Conservation (phyloP, 2,113 vertebrate species). For the Emydocephalus ijimae region DNA sequence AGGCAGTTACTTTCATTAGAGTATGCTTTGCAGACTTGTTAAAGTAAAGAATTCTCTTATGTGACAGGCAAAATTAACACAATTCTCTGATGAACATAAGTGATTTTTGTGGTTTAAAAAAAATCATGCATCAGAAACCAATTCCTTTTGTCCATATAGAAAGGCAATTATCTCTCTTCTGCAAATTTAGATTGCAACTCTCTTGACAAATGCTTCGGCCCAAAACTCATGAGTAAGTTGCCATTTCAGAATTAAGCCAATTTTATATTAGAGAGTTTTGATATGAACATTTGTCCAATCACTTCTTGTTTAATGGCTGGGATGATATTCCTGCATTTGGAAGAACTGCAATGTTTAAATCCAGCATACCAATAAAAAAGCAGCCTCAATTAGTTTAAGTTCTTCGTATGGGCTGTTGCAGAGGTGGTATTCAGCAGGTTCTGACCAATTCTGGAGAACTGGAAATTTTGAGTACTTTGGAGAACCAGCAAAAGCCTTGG, state of each 20-base stretch:
- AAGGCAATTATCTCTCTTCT: neutral
- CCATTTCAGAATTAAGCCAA: neutral
- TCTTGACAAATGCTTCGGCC: neutral
- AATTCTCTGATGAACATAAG: neutral
- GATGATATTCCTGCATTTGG: neutral
- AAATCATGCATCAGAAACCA: neutral
- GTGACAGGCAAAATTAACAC: neutral
- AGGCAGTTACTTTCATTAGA: neutral
- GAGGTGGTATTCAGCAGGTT: too few relatives aligned
- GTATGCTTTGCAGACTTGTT: neutral
- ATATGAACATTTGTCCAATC: neutral
- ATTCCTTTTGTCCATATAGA: neutral
- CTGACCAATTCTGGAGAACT: too few relatives aligned
- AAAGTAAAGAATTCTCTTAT: neutral
- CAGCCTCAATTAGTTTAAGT: neutral
- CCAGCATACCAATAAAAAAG: neutral
- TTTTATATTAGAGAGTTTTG: neutral
- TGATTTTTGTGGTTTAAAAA: neutral
- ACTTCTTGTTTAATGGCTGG: neutral
- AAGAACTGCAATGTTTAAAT: neutral
- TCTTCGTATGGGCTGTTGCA: neutral
- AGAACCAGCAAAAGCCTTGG: too few relatives aligned
- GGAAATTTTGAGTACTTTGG: too few relatives aligned
- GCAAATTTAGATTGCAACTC: neutral
- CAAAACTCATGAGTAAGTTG: neutral